Evolutionary conservation across 2,888 invertebrate species (phyloP).

Genomic region (Aporophyla nigra): DNA sequence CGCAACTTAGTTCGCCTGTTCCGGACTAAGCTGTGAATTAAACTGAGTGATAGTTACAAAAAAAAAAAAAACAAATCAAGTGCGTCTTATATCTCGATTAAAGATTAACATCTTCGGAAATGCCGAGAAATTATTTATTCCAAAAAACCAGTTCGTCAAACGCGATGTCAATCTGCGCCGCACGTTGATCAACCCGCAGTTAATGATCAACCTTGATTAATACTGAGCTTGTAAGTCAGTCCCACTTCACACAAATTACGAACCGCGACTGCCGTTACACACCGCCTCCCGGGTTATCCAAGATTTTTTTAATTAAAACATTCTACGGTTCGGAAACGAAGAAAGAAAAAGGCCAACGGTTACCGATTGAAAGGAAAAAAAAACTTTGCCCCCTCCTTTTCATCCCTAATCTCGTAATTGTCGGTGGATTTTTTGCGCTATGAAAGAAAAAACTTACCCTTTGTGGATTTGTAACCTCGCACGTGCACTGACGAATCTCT

Average conservation of each 20-base stretch:
- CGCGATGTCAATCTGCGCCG: slow-evolving; percentile 57
- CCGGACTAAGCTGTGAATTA: slow-evolving; percentile 46
- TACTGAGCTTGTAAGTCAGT: slow-evolving; percentile 70
- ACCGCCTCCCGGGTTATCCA: slow-evolving; percentile 67
- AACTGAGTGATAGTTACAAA: not conserved
- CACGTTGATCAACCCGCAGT: slow-evolving; percentile 65
- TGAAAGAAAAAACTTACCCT: slow-evolving; percentile 84
- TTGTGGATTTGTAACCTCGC: slow-evolving; percentile 86
- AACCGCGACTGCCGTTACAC: slow-evolving; percentile 70
- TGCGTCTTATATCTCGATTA: slow-evolving; percentile 12
- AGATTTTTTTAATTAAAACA: slow-evolving; percentile 83
- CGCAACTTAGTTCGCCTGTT: slow-evolving; percentile 58
- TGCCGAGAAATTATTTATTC: slow-evolving; percentile 23
- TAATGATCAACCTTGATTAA: slow-evolving; percentile 77
- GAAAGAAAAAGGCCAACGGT: slow-evolving; percentile 78
- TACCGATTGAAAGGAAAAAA: slow-evolving; percentile 77
- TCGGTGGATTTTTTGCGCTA: slow-evolving; percentile 82
- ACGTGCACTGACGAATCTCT: slow-evolving; percentile 83
- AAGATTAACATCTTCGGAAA: slow-evolving; percentile 30
- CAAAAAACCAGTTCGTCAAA: slow-evolving; percentile 49
- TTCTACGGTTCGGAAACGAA: slow-evolving; percentile 75
- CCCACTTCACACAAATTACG: slow-evolving; percentile 72
- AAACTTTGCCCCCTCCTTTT: slow-evolving; percentile 79
- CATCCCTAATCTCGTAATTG: slow-evolving; percentile 88
- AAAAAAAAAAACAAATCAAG: not conserved